Conservation (phyloP, 92 coral and sea anemone genomes). For the Muricea muricata region DNA sequence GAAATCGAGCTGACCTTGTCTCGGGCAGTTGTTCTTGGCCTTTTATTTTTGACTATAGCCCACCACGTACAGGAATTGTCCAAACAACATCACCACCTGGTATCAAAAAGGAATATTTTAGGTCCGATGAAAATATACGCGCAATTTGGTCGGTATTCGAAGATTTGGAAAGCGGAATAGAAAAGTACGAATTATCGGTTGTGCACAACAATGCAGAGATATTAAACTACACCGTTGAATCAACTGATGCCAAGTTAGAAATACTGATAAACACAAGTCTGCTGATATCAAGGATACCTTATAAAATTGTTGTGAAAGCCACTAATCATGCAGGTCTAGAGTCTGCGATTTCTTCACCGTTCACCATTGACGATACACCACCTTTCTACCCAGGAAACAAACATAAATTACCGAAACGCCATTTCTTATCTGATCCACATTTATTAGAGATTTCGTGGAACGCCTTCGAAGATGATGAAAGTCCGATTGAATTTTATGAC, state of each 20-base stretch:
- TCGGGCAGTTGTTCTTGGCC: slow-evolving; percentile 85
- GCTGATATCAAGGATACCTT: slow-evolving; percentile 50
- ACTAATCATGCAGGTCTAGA: slow-evolving; percentile 80
- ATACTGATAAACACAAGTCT: slow-evolving; percentile 28
- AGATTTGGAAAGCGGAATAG: slow-evolving; percentile 83
- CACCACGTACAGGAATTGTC: slow-evolving; percentile 76
- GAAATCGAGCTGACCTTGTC: slow-evolving; percentile 84
- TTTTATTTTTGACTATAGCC: slow-evolving; percentile 73
- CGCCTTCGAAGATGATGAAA: slow-evolving; percentile 76
- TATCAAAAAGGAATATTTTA: slow-evolving; percentile 34
- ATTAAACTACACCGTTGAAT: slow-evolving; percentile 13
- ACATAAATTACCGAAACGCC: slow-evolving; percentile 45
- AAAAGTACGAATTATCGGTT: slow-evolving; percentile 64
- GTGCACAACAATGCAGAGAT: neutral
- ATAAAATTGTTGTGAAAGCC: slow-evolving; percentile 63
- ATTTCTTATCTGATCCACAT: slow-evolving; percentile 63
- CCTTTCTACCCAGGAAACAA: slow-evolving; percentile 72
- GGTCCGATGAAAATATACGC: slow-evolving; percentile 3
- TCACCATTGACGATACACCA: slow-evolving; percentile 73
- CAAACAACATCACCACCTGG: slow-evolving; percentile 45
- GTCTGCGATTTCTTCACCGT: slow-evolving; percentile 54
- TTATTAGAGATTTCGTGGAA: slow-evolving; percentile 74
- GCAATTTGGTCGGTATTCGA: slow-evolving; percentile 71
- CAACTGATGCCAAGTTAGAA: slow-evolving; percentile 13
- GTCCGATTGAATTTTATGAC: slow-evolving; percentile 67